Base-by-base conservation (phyloP, 2,888 invertebrate genomes). In the Ctena decussata region DNA sequence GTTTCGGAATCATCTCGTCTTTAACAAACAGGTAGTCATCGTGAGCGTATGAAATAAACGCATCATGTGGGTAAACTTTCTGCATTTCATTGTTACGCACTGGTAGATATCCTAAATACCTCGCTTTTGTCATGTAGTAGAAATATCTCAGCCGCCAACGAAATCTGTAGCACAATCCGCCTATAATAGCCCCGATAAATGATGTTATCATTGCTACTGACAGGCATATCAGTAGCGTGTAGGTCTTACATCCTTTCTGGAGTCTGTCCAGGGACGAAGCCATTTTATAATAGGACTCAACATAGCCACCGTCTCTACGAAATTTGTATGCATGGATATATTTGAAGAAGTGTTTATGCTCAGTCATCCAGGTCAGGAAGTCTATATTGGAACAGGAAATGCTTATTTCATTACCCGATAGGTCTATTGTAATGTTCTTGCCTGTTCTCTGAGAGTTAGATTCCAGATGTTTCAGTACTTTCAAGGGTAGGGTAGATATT, bases 101-200 rank as follows among this genome's bases (percentile, higher is more conserved):
- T 12, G 32, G 78, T 5, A 30, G 53, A 46, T 83, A 77, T 0
- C 80, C 83, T 21, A 77, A 74, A 76, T 81, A 83, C 32, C 80
- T 71, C 11, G 65, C 44, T 24, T 82, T 84, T 15, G 82, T 60
- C 80, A 80, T 81, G 30, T 80, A 81, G 46, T 82, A 76, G 0
- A 86, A 44, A 73, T 87, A 90, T 24, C 90, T 41, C 2, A 90
- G 37, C 21, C 88, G 83, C 89, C 89, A 89, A n/a, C 86, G 74
- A 41, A 84, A 77, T 39, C 75, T 85, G 70, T 89, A 81, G 18
- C 84, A 11, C 0, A 89, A 15, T 12, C 78, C 87, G n/a, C 74
- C 72, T 0, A 83, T 46, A 21, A 85, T 46, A 11, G 87, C n/a
- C 12, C 79, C 44, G 12, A 86, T 60, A 21, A 80, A 84, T 5